These are phyloP conservation scores for Caloenas nicobarica DNA, from an alignment of 2,113 vertebrate genomes.

Conservation along the genomic window DNA sequence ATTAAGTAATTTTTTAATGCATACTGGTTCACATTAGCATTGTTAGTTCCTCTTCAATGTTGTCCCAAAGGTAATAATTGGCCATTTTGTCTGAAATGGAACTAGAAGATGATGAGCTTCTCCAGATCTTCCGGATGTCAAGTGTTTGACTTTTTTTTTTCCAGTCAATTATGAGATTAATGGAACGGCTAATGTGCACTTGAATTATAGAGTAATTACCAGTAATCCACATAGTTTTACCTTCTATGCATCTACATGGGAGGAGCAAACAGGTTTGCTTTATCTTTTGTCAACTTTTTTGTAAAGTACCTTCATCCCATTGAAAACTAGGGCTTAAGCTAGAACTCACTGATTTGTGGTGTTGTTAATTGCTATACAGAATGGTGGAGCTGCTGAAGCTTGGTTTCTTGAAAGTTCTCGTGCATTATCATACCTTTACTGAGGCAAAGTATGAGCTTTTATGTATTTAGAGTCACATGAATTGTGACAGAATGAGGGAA, in stretches of 20 bases:
- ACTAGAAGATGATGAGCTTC: not conserved
- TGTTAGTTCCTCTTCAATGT: not conserved
- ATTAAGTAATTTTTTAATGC: not conserved
- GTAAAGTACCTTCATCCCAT: not conserved
- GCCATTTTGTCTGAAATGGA: not conserved
- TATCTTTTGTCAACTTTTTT: not conserved
- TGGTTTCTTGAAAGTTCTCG: not conserved
- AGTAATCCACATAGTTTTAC: not conserved
- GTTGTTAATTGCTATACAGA: not conserved
- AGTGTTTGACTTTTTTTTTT: not conserved
- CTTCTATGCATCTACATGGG: not conserved
- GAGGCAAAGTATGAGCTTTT: not conserved
- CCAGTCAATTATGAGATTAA: not conserved
- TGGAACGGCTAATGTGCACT: not conserved
- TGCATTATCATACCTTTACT: not conserved
- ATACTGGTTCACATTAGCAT: not conserved
- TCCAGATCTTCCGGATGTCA: not conserved
- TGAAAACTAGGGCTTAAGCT: not conserved
- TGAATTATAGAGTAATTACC: not conserved
- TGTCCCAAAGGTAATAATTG: not conserved
- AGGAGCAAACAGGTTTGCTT: not conserved
- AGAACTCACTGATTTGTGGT: not conserved
- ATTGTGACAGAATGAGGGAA: not conserved
- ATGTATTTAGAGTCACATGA: fast-evolving
- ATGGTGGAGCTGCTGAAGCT: not conserved